Percentiles rank a stretch among this genome's conserved stretches.
phyloP scores from a whole-genome alignment of 1,140 invertebrate species.

The Euglossa dilemma region DNA sequence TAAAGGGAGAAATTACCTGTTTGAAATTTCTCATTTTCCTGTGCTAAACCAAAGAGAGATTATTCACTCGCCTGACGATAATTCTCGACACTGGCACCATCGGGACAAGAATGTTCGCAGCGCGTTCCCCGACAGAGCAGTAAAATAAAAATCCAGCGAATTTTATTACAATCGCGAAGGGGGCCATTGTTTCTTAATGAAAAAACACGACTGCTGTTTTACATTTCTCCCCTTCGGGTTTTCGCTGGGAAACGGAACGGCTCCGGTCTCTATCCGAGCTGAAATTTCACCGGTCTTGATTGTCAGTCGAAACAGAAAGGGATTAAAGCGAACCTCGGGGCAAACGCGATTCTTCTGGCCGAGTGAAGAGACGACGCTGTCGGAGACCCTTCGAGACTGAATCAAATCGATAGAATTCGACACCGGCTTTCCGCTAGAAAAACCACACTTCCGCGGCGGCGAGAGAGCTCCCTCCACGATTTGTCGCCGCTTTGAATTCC shows the following conservation, averaged over 20 bases:
- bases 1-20: no score
- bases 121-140: no score
- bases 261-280: not conserved
- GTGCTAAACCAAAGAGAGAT: no score
- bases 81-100: no score
- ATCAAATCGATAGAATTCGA: slow-evolving; percentile 32
- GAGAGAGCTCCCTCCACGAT: not conserved
- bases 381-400: not conserved
- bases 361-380: not conserved
- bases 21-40: no score
- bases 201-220: not conserved
- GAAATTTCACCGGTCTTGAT: not conserved
- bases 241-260: not conserved
- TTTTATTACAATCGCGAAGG: no score
- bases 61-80: no score
- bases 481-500: slow-evolving; percentile 33
- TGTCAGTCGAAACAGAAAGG: not conserved
- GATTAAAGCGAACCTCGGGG: not conserved
- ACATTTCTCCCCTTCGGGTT: not conserved
- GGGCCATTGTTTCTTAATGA: not conserved
- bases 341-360: not conserved
- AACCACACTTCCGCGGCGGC: not conserved
- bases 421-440: not conserved
- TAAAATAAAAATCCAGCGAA: no score
- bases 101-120: no score